Conservation (phyloP, 2,888 invertebrate species). For the Mythimna vitellina region DNA sequence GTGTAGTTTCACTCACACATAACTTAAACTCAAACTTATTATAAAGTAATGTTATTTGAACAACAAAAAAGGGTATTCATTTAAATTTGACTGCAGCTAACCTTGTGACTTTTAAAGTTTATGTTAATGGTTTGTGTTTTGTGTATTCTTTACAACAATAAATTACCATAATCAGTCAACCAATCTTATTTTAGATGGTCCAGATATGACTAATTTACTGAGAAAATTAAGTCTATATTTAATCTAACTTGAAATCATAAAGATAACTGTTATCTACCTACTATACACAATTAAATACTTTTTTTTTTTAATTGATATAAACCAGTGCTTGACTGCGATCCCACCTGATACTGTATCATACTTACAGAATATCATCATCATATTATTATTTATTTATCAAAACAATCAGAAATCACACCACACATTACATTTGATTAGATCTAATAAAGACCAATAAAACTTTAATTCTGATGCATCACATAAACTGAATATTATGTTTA, state of each 20-base stretch:
- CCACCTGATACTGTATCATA: too few relatives aligned
- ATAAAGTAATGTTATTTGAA: too few relatives aligned
- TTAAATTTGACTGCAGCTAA: neutral
- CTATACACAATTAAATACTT: neutral
- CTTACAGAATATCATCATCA: neutral
- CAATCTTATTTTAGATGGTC: too few relatives aligned
- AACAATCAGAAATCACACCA: constrained; percentile 21
- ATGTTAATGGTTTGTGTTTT: neutral
- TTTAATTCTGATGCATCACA: neutral
- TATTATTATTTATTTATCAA: constrained; percentile 22
- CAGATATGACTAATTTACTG: neutral
- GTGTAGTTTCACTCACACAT: too few relatives aligned
- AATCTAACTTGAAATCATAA: neutral
- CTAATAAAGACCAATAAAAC: constrained; percentile 7
- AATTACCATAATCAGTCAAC: neutral
- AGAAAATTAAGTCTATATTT: neutral
- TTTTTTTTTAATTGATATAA: too few relatives aligned
- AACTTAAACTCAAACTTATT: too few relatives aligned
- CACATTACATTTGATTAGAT: constrained; percentile 15
- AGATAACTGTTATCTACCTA: neutral
- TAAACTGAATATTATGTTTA: constrained; percentile 2
- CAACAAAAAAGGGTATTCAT: neutral
- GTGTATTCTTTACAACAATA: neutral
- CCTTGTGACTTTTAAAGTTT: neutral
- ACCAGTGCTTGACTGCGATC: too few relatives aligned